Base-by-base conservation (phyloP, 2,113 vertebrate species). In the Chionomys nivalis region DNA sequence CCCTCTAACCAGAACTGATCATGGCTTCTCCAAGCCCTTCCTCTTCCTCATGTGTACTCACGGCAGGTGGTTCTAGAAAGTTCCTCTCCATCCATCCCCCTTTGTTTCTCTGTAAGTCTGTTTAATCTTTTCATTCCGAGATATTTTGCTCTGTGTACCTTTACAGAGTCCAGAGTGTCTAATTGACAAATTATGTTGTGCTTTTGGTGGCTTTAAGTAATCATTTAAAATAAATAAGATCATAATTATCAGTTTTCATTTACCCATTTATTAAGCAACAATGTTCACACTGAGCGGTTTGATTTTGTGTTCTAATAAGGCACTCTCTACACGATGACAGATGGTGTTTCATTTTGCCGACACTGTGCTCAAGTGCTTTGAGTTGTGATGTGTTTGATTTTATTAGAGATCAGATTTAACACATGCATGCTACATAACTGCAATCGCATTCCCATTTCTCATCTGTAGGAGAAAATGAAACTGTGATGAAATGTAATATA, bases 401-500 rank as follows among this genome's bases (percentile, higher is more conserved):
- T 99, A 99, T 99, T 99, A 99, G 99, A 99, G 99, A 99, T 99
- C 99, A 99, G 99, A 99, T 99, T 99, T 99, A 99, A 99, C 99
- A 99, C 99, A 99, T 99, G 99, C 99, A 99, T 99, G 99, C 99
- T 99, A 99, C 99, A 99, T 99, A 99, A 99, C 99, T 99, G 99
- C 99, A 99, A 98, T 99, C 99, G 98, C 99, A 99, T 99, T 99
- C 99, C 99, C 99, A 99, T 99, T 99, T 99, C 99, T 99, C 99
- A 99, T 99, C 99, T 99, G 99, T 98, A 98, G 99, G 98, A 99
- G 99, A 99, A 99, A 99, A 99, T 99, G 99, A 99, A 99, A 99
- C 99, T 99, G 99, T 99, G 99, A 99, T 99, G 99, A 99, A 99
- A 99, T 99, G 99, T 99, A 99, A 99, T 99, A 99, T 99, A 99